These are phyloP conservation scores for Spongia lamella DNA, from an alignment of 37 sponge, comb jelly and placozoan genomes.

Conservation along the genomic window DNA sequence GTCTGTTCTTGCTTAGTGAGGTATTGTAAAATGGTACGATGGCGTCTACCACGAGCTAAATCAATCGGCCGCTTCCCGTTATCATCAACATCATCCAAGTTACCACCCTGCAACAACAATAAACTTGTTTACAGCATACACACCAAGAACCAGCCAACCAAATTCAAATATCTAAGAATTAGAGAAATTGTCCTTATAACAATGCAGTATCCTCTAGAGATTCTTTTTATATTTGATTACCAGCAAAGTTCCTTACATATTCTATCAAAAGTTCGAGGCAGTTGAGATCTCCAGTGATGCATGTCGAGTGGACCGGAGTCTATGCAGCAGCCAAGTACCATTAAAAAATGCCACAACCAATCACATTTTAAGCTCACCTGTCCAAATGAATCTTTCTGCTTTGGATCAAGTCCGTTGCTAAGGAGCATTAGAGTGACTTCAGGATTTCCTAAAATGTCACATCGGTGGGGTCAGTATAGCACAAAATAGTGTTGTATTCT, in stretches of 20 bases:
- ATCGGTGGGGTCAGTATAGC: too few species aligned
- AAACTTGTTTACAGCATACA: background rate
- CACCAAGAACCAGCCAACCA: background rate
- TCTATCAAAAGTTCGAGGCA: conserved; percentile 76
- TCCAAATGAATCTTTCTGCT: conserved; percentile 72
- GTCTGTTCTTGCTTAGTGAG: conserved; percentile 42
- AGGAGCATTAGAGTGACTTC: conserved; percentile 68
- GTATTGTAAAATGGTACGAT: conserved; percentile 54
- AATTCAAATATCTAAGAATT: background rate
- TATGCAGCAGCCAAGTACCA: background rate
- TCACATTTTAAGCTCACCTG: conserved; percentile 24
- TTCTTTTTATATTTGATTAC: too few species aligned
- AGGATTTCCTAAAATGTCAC: conserved; percentile 46
- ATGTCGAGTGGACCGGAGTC: conserved; percentile 79
- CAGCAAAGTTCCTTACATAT: conserved; percentile 74
- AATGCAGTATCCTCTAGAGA: too few species aligned
- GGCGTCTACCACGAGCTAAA: conserved; percentile 62
- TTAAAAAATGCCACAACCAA: too few species aligned
- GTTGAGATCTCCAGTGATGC: conserved; percentile 76
- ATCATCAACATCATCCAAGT: conserved; percentile 39
- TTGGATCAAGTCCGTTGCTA: conserved; percentile 72
- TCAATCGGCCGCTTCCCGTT: conserved; percentile 69
- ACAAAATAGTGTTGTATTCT: background rate
- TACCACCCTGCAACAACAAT: conserved; percentile 35
- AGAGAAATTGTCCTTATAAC: background rate